Evolutionary conservation across 2,888 invertebrate species (phyloP), one percentile per base, ranked within the genome.

Genomic region (Eutolmus rufibarbis): DNA sequence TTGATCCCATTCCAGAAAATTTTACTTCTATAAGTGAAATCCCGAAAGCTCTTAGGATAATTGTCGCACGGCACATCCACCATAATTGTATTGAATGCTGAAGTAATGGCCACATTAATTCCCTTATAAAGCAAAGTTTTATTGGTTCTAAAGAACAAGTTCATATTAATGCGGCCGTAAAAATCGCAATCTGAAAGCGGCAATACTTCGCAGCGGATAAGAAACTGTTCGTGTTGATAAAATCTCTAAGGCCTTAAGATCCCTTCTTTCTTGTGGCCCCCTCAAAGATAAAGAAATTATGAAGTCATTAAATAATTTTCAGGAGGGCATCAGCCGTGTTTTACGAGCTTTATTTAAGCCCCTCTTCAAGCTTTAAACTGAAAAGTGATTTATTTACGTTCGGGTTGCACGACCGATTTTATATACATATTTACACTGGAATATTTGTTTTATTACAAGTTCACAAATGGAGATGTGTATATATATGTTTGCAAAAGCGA

Each of bases 71-170:
- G n/a, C 37, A 23, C 23, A 40, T 23, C 14, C 37, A 78, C 23
- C 9, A 40, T 23, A 78, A 40, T 78, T 78, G 43, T 78, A 78
- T 34, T 23, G 78, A 78, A 78, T 78, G 9, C 40, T 23, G 19
- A 78, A 19, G 14, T 43, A 78, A 78, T 78, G 78, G 43, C 23
- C 37, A 43, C 78, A 78, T 78, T 78, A 78, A 78, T 78, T 78
- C 43, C 16, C 43, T 43, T 40, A 78, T 78, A 78, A 78, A 78
- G 23, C 43, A 43, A 43, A 78, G 19, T 78, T 78, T 78, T 78
- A 78, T 78, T 78, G 78, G 78, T 78, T 34, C 78, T 78, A 78
- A 78, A 78, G 37, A 78, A 43, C 19, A 78, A 78, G 78, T 78
- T 78, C 78, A 43, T 78, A 78, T 78, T 78, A 78, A 78, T 78